Evolutionary conservation across 2,113 vertebrate genomes (phyloP).

Genomic region (Myiagra hebetior): DNA sequence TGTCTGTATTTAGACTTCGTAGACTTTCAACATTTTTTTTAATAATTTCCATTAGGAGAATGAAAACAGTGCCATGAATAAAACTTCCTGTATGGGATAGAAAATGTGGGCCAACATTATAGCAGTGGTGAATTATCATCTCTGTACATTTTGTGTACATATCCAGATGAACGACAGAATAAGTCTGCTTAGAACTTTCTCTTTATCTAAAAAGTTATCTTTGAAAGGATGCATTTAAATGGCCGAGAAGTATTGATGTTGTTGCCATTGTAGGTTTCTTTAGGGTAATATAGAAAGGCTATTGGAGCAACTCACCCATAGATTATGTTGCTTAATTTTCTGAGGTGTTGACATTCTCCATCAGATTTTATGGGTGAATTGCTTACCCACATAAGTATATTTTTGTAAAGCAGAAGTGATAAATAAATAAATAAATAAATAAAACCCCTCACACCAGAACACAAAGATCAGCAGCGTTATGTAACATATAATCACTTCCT

Average conservation of each 20-base stretch:
- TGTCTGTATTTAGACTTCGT: neutral
- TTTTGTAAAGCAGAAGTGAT: neutral
- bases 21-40: neutral
- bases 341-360: neutral
- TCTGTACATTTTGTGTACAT: neutral
- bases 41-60: neutral
- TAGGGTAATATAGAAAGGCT: neutral
- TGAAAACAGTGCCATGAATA: neutral
- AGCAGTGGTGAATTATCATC: neutral
- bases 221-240: neutral
- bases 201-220: neutral
- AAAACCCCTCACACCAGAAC: neutral
- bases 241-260: neutral
- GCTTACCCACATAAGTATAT: neutral
- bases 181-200: neutral
- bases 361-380: constrained; percentile 34
- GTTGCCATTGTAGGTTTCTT: neutral
- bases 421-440: neutral
- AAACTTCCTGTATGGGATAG: neutral
- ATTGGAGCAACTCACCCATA: neutral
- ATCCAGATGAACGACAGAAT: neutral
- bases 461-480: neutral
- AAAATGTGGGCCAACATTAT: neutral
- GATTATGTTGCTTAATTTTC: neutral
- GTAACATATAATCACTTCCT: neutral